A percentile compares a stretch with the other conserved stretches of the same genome.
Evolutionary conservation across 2,888 invertebrate genomes (phyloP).

Genomic region (Syrphus vitripennis): DNA sequence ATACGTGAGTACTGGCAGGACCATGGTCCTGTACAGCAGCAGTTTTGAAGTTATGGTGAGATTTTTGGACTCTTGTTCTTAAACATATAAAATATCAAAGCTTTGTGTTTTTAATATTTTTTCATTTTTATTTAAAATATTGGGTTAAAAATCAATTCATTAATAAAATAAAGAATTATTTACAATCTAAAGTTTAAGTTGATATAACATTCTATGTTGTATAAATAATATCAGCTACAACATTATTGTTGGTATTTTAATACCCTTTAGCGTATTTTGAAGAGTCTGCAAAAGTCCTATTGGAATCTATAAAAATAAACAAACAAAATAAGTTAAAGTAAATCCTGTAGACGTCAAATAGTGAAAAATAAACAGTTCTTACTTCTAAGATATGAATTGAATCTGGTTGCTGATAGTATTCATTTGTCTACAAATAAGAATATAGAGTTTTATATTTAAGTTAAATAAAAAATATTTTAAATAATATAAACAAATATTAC

Average conservation of each 20-base stretch:
- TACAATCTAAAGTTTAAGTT: not conserved
- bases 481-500: too few relatives aligned
- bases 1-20: too few relatives aligned
- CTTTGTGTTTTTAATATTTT: too few relatives aligned
- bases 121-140: too few relatives aligned
- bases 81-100: too few relatives aligned
- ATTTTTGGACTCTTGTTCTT: too few relatives aligned
- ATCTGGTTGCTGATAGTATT: not conserved
- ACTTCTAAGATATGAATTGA: not conserved
- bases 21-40: too few relatives aligned
- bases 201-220: not conserved
- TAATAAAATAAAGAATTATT: not conserved
- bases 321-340: not conserved
- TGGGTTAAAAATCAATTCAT: not conserved
- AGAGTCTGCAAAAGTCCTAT: slow-evolving; percentile 1
- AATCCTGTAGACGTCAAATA: not conserved
- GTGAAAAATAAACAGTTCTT: not conserved
- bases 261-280: not conserved
- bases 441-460: not conserved
- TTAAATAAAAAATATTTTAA: not conserved
- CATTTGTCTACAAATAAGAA: not conserved
- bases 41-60: too few relatives aligned
- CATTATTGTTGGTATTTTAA: slow-evolving; percentile 1
- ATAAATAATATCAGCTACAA: not conserved
- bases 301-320: not conserved